Base-by-base conservation (phyloP, 2,797 vertebrate species). In the Lateolabrax maculatus region DNA sequence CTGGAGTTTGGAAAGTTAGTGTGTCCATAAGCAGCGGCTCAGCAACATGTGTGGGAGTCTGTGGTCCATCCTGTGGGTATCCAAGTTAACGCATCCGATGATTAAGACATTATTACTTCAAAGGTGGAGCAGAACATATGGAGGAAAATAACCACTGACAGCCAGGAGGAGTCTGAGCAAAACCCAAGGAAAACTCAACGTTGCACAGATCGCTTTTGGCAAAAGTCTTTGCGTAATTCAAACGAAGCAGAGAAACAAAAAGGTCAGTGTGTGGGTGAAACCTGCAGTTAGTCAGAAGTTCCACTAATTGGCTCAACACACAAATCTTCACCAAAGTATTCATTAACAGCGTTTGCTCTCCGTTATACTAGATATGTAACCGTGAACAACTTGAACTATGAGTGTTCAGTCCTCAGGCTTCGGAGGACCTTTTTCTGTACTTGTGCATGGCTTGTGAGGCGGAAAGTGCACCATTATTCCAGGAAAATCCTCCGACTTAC, bases 391-490 rank as follows among this genome's bases (percentile, higher is more conserved):
- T 41, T 55, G 48, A 53, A 37, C 48, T 49, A 21, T 61, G 58
- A 75, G 18, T n/a, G 41, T 29, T 53, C 15, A 13, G 49, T 34
- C 71, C 57, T 63, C 77, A 1, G 52, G 71, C 70, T 64, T 10
- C 1, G 0, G 4, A 1, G 19, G 25, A 71, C 49, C 63, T 74
- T 61, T 39, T 9, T 29, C n/a, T 41, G 29, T 29, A 4, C 58
- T 8, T 44, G 27, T 71, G 3, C 34, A 2, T 2, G 41, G 29
- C 63, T 37, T 1, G 49, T 16, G 39, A 44, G 57, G 68, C 68
- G 73, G 52, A 39, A 71, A 60, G n/a, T 21, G 36, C 43, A 23
- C 21, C 57, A 12, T 75, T 68, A 71, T 55, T 75, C 39, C 57
- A 48, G 61, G 18, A 66, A 71, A 77, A 56, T 21, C 49, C 43